Evolutionary conservation across 2,888 invertebrate genomes (phyloP), one percentile per base, ranked within the genome.

Genomic region (Hypena proboscidalis): DNA sequence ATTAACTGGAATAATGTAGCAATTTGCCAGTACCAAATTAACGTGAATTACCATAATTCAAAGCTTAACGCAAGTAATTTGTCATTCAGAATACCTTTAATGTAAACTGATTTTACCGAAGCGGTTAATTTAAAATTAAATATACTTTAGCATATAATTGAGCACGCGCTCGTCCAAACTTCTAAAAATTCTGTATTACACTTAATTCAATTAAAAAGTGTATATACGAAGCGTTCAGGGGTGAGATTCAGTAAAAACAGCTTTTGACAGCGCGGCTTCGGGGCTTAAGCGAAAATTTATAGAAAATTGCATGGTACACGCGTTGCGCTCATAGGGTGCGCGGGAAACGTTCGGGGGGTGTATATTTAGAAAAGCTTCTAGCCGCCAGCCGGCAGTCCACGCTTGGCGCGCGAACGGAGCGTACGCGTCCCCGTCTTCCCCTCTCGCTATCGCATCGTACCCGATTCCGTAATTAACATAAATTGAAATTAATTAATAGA

Each of bases 261-360:
- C 84, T 86, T 89, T 87, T 87, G 89, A 88, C 88, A 87, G 86
- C 77, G 72, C 68, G 82, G 86, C 82, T 84, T 85, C 78, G 77
- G 77, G 80, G 89, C 85, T 89, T 85, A 84, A 77, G 83, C 80
- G 88, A 88, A 87, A 88, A 86, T 90, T 87, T 88, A 89, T 89
- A 85, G 89, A 89, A 89, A 89, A 89, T 87, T 88, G 88, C 86
- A 89, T 82, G 83, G 76, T 73, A 79, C 77, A 83, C 78, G 80
- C 83, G 85, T 82, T 83, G 84, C 83, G 85, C 79, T 73, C 75
- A 65, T 70, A 67, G 72, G 70, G 65, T 69, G 87, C 84, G 88
- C 85, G 87, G 78, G 77, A 80, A 81, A 65, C 67, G 53, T 49
- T 70, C 74, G 81, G 78, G 84, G 87, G 87, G 85, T 85, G 85